Base-by-base conservation (phyloP, 2,888 invertebrate species). In the Esperia sulphurella region DNA sequence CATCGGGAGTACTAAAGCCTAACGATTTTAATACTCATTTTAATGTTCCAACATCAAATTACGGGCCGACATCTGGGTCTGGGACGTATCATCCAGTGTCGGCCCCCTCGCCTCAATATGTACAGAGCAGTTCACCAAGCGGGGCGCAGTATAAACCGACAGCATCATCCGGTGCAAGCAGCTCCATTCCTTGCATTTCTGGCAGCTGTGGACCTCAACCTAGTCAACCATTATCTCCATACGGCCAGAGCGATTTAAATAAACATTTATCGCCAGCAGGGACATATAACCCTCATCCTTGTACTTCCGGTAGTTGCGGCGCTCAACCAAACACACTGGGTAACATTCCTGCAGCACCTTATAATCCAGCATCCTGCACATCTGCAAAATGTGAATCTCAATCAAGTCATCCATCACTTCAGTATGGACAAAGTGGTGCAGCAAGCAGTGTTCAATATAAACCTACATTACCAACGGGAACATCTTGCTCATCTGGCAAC, bases 1-100 rank as follows among this genome's bases (percentile, higher is more conserved):
- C 74, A 44, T 21, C 72, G 8, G 80, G 79, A 41, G 55, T 80
- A 49, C 58, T 83, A 48, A 77, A 74, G 51, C 82, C 82, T 3
- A 68, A 75, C 55, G 79, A 79, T 43, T 68, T 60, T 48, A 60
- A 14, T 54, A 43, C 60, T 43, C 53, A 70, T 49, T 43, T 46
- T 14, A 29, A 12, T 6, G 12, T 41, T 30, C 41, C 41, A 6
- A 29, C 29, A 29, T 41, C 41, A 1, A 28, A 28, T 29, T 29
- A 31, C n/a, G 35, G 37, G 8, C 47, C 35, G n/a, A 9, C 49
- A 9, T 13, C 33, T 14, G 12, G 40, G 14, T 8, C 39, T 3
- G 38, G 37, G 9, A 4, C 13, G 6, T n/a, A 40, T 12, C 30
- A 14, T 40, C 45, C 37, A 5, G 10, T 12, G 12, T 12, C 41